These are phyloP conservation scores for Anas bahamensis DNA, from an alignment of 2,797 vertebrate genomes.

Conservation along the genomic window DNA sequence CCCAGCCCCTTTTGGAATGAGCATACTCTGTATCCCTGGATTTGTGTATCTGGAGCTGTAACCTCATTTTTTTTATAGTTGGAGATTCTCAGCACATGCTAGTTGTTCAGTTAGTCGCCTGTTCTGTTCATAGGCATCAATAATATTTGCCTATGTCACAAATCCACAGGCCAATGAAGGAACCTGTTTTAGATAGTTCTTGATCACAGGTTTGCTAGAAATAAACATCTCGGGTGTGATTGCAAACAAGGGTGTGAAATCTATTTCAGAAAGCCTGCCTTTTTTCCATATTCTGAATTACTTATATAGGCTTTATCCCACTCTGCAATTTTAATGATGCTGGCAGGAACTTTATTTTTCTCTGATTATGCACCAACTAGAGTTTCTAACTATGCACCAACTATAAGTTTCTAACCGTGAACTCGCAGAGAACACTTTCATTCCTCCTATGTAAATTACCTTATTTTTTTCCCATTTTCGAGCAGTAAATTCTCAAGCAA, in stretches of 20 bases:
- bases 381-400: slow-evolving; percentile 12
- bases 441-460: slow-evolving; percentile 28
- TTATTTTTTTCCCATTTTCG: slow-evolving; percentile 14
- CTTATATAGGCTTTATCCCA: slow-evolving; percentile 33
- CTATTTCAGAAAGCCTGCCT: background rate
- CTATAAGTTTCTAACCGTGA: slow-evolving; percentile 40
- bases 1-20: background rate
- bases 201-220: background rate
- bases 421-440: background rate
- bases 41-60: background rate
- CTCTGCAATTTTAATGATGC: slow-evolving; percentile 6
- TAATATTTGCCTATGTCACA: background rate
- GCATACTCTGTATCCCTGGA: background rate
- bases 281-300: background rate
- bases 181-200: background rate
- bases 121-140: background rate
- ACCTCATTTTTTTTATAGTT: background rate
- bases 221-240: background rate
- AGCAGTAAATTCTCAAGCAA: slow-evolving; percentile 35
- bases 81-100: background rate
- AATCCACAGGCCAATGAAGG: background rate
- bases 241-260: background rate
- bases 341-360: slow-evolving; percentile 33
- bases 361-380: slow-evolving; percentile 17
- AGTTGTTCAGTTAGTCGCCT: background rate